These are phyloP conservation scores for Dufourea novaeangliae DNA, from an alignment of 1,140 invertebrate genomes.

Conservation along the genomic window DNA sequence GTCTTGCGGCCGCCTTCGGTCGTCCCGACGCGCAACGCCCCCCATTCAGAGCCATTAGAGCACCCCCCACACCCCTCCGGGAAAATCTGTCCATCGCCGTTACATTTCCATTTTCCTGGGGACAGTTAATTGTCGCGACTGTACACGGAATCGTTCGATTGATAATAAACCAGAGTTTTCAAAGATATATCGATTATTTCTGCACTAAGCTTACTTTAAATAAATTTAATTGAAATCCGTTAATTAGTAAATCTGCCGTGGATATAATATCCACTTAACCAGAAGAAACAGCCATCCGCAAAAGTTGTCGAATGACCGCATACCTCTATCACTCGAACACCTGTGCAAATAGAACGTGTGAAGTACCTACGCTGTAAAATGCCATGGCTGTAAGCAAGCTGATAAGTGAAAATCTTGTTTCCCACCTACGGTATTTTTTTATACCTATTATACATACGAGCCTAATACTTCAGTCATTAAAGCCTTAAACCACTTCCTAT, in stretches of 20 bases:
- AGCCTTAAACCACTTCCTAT: no score
- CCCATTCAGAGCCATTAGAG: not conserved
- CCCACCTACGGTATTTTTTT: not conserved
- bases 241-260: no score
- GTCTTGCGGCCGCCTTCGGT: not conserved
- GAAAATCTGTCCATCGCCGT: not conserved
- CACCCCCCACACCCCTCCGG: no score
- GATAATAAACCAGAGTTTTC: no score
- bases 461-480: not conserved
- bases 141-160: not conserved
- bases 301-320: slow-evolving; percentile 11
- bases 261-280: not conserved
- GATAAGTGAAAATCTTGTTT: slow-evolving; percentile 53
- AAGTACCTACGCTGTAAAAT: slow-evolving; percentile 43
- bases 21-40: not conserved
- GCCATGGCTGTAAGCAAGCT: slow-evolving; percentile 29
- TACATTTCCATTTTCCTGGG: not conserved
- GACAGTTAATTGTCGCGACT: not conserved
- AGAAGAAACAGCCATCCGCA: slow-evolving; percentile 35
- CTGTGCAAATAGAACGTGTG: slow-evolving; percentile 54
- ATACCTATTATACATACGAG: slow-evolving; percentile 3
- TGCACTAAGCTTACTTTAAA: not conserved
- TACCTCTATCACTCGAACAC: slow-evolving; percentile 34
- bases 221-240: not conserved
- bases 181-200: not conserved